Conservation (phyloP, 2,113 vertebrate species). For the Numenius arquata region DNA sequence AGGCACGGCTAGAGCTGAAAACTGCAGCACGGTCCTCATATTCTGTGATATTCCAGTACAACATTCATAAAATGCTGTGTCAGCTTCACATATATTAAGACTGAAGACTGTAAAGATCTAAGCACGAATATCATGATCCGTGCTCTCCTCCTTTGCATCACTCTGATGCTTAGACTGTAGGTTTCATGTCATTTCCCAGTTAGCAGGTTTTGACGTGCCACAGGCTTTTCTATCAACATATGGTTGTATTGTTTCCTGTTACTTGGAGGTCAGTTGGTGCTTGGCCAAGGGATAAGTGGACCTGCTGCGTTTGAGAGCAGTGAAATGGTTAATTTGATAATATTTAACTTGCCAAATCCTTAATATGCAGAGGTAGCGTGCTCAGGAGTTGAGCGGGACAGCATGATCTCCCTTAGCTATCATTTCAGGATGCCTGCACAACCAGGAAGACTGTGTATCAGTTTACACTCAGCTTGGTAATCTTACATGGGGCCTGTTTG, state of each 20-base stretch:
- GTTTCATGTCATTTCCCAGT: neutral
- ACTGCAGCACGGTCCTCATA: neutral
- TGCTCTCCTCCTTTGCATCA: neutral
- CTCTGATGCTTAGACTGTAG: neutral
- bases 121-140: neutral
- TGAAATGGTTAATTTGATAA: neutral
- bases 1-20: neutral
- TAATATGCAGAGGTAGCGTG: neutral
- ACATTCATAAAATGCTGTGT: neutral
- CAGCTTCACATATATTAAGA: neutral
- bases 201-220: neutral
- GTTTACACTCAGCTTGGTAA: neutral
- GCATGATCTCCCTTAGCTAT: neutral
- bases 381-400: neutral
- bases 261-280: neutral
- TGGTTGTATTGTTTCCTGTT: neutral
- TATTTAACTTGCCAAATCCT: neutral
- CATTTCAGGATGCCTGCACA: neutral
- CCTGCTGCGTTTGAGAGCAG: neutral
- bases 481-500: constrained; percentile 29
- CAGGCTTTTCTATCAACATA: neutral
- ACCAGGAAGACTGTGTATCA: neutral
- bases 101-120: neutral
- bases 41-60: neutral
- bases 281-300: neutral